Conservation (phyloP, 2,797 vertebrate species). For the Microctenopoma lineatum region DNA sequence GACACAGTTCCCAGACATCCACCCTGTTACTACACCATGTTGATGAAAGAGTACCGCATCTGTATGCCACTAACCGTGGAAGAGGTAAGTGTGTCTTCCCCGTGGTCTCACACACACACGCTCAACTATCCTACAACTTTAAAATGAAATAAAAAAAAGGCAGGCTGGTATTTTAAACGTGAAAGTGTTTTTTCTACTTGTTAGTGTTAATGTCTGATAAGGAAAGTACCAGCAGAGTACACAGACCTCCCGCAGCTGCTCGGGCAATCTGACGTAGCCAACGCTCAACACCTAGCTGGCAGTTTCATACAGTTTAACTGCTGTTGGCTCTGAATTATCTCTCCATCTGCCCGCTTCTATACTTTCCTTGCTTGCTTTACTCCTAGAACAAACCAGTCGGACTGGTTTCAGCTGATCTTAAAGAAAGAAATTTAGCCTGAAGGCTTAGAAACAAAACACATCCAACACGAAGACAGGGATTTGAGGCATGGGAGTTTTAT, state of each 20-base stretch:
- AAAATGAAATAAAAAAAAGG: conserved; percentile 27
- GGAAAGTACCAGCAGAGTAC: conserved; percentile 37
- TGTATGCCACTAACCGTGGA: conserved; percentile 95
- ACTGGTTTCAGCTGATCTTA: conserved; percentile 62
- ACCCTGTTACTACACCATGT: conserved; percentile 79
- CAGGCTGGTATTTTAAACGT: conserved; percentile 18
- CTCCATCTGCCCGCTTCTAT: conserved; percentile 29
- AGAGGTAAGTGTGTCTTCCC: conserved; percentile 86
- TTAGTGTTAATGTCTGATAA: conserved; percentile 61
- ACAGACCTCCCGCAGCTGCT: conserved; percentile 26
- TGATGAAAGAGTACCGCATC: conserved; percentile 94
- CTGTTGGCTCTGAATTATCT: conserved; percentile 43
- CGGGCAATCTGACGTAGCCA: conserved; percentile 25
- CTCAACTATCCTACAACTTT: conserved; percentile 2
- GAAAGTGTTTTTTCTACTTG: conserved; percentile 31
- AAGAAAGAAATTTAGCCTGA: conserved; percentile 46
- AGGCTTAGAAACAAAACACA: conserved; percentile 45
- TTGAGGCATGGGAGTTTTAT: conserved; percentile 11
- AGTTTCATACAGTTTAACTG: conserved; percentile 11
- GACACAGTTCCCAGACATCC: conserved; percentile 21
- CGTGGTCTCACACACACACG: conserved; percentile 39
- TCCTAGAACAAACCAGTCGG: conserved; percentile 58
- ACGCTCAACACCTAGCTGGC: conserved; percentile 47
- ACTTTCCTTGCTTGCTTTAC: not conserved
- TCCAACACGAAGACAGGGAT: not conserved